Evolutionary conservation across 2,113 vertebrate species (phyloP).

Genomic region (Chamaetylas fuelleborni): DNA sequence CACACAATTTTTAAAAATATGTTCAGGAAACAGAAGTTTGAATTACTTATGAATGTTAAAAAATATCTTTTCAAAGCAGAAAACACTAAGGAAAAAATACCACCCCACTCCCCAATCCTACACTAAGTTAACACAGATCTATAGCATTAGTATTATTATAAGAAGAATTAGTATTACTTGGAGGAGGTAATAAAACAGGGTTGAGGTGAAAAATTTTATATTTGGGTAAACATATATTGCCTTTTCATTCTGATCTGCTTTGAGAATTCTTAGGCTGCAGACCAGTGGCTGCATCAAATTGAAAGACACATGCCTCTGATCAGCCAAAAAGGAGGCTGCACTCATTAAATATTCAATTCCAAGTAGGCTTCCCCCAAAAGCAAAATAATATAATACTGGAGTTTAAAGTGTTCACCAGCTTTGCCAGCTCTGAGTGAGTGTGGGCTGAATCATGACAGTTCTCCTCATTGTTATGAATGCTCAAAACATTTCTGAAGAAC

Average conservation of each 20-base stretch:
- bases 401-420: neutral
- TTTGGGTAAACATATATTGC: neutral
- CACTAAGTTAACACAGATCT: neutral
- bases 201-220: neutral
- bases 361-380: neutral
- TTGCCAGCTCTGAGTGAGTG: neutral
- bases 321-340: neutral
- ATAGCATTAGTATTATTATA: neutral
- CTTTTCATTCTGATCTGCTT: neutral
- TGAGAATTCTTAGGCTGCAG: neutral
- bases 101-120: accelerated
- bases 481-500: neutral
- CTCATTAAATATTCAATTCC: neutral
- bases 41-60: neutral
- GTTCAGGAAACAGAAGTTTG: neutral
- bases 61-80: neutral
- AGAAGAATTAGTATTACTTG: neutral
- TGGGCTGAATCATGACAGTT: neutral
- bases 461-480: neutral
- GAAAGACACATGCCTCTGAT: neutral
- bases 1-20: accelerated
- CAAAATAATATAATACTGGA: neutral
- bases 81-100: neutral
- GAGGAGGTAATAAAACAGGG: neutral
- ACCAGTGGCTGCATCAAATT: neutral